Evolutionary conservation across 2,888 invertebrate genomes (phyloP).

Genomic region (Koerneria pararmatus): DNA sequence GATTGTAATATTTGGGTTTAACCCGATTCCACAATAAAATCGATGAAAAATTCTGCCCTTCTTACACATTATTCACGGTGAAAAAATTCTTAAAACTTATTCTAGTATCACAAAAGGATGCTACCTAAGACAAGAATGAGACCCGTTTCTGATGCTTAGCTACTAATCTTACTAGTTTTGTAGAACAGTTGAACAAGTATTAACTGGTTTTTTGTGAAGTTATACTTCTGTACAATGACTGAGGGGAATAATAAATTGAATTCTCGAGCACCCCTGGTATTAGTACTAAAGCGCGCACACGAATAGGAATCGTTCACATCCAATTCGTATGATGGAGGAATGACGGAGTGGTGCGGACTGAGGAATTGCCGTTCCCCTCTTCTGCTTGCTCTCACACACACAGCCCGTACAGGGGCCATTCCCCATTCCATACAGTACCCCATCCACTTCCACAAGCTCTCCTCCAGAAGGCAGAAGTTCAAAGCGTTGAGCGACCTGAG

Average conservation of each 20-base stretch:
- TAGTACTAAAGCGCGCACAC: too few species aligned
- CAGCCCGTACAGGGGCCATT: neutral
- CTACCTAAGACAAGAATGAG: too few species aligned
- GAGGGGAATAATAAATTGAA: neutral
- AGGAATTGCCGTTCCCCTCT: neutral
- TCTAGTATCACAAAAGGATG: too few species aligned
- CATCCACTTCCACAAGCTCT: constrained; percentile 15
- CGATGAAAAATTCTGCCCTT: too few species aligned
- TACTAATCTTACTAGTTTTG: too few species aligned
- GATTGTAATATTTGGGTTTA: too few species aligned
- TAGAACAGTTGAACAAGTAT: neutral
- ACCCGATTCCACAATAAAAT: too few species aligned
- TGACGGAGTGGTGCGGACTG: constrained; percentile 15
- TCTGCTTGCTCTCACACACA: too few species aligned
- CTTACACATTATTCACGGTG: too few species aligned
- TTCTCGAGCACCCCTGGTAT: too few species aligned
- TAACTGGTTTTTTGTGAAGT: constrained; percentile 11
- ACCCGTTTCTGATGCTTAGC: neutral
- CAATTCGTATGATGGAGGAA: constrained; percentile 17
- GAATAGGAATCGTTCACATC: constrained; percentile 21
- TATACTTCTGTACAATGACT: constrained; percentile 7
- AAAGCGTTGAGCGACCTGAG: neutral
- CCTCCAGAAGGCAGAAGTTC: constrained; percentile 4
- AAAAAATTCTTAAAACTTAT: too few species aligned
- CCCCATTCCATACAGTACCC: constrained; percentile 7